Evolutionary conservation across 2,113 vertebrate genomes (phyloP).

Genomic region (Misgurnus mizolepis): DNA sequence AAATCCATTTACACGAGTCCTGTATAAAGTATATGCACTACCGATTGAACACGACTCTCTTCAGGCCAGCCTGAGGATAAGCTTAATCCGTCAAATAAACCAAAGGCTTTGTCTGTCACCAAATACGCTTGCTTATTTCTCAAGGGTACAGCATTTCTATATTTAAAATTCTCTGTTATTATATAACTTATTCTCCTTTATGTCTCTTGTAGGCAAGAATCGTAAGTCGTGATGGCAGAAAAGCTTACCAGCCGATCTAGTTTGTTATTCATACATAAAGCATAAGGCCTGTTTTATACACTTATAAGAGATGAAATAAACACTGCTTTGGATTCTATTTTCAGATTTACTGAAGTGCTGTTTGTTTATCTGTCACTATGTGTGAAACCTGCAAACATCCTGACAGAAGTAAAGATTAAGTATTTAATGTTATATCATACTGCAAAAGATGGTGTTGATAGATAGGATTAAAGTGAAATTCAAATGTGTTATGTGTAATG

Average conservation of each 20-base stretch:
- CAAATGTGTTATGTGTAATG: too few species aligned
- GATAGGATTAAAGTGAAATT: too few species aligned
- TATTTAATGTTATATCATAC: too few species aligned
- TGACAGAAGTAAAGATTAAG: too few species aligned
- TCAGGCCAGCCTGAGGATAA: slow-evolving; percentile 35
- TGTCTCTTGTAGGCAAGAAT: not conserved
- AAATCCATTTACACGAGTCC: slow-evolving; percentile 5
- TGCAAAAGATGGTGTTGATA: too few species aligned
- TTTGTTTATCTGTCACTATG: too few species aligned
- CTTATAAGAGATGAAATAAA: not conserved
- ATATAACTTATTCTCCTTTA: slow-evolving; percentile 18
- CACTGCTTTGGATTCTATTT: too few species aligned
- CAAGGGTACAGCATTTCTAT: slow-evolving; percentile 24
- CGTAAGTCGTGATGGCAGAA: not conserved
- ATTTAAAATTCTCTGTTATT: slow-evolving; percentile 27
- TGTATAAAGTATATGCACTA: not conserved
- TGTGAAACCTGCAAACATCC: too few species aligned
- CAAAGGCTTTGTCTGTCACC: slow-evolving; percentile 36
- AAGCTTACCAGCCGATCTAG: slow-evolving; percentile 24
- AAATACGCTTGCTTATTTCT: slow-evolving; percentile 12
- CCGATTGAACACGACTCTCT: slow-evolving; percentile 17
- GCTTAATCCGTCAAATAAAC: slow-evolving; percentile 35
- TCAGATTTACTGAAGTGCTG: too few species aligned
- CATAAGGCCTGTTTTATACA: not conserved
- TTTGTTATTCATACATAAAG: too few species aligned